These are phyloP conservation scores for Drosophila sordidapex DNA, from an alignment of 2,888 invertebrate species.

Conservation along the genomic window DNA sequence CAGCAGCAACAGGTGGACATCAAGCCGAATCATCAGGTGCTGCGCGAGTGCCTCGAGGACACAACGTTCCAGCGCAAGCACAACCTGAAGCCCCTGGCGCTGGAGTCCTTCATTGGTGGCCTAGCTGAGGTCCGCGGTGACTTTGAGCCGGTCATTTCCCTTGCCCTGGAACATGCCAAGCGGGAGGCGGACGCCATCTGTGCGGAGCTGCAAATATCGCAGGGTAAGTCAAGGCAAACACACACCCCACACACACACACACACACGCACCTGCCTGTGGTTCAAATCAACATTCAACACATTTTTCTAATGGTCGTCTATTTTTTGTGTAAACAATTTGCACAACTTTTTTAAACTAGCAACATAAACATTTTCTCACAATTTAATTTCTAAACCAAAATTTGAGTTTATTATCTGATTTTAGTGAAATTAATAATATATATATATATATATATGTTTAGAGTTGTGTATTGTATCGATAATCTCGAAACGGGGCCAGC, in stretches of 20 bases:
- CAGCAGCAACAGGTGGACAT: conserved; percentile 52
- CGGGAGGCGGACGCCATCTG: conserved; percentile 94
- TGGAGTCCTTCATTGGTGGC: conserved; percentile 87
- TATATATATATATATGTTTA: neutral
- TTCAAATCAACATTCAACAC: neutral
- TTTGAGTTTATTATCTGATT: neutral
- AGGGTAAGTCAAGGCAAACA: conserved; percentile 87
- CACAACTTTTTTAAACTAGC: too few relatives aligned
- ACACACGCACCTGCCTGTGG: neutral
- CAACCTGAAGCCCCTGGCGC: conserved; percentile 92
- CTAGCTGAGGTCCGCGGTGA: conserved; percentile 89
- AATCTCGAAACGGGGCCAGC: neutral
- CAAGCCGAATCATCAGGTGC: conserved; percentile 89
- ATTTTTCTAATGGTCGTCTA: neutral
- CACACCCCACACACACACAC: neutral
- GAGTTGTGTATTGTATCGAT: neutral
- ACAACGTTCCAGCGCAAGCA: conserved; percentile 94
- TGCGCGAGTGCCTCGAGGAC: conserved; percentile 93
- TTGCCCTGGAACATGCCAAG: conserved; percentile 94
- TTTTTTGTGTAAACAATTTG: neutral
- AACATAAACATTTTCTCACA: neutral
- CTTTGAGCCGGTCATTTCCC: conserved; percentile 92
- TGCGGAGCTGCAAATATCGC: conserved; percentile 93
- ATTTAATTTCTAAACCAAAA: neutral
- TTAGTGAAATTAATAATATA: too few relatives aligned